These are phyloP conservation scores for Aphidoletes aphidimyza DNA, from an alignment of 2,888 invertebrate genomes.

Conservation along the genomic window DNA sequence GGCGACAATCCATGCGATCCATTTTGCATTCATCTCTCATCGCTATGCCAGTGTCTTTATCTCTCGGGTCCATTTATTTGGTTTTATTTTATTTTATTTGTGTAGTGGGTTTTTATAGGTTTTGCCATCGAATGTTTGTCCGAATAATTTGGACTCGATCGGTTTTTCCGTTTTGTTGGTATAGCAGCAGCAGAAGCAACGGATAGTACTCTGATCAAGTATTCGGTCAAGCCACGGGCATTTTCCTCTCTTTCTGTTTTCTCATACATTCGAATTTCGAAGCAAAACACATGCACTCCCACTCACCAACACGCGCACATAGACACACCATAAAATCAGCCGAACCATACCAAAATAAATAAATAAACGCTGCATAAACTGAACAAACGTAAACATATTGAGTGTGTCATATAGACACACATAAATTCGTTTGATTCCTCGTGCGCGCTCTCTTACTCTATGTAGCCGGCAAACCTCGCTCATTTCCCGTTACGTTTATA, in stretches of 20 bases:
- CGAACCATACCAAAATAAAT: not conserved
- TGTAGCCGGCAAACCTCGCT: too few relatives aligned
- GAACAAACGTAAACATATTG: slow-evolving; percentile 1
- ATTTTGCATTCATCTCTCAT: not conserved
- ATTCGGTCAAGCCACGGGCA: too few relatives aligned
- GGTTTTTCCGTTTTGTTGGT: too few relatives aligned
- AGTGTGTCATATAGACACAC: not conserved
- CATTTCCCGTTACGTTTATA: not conserved
- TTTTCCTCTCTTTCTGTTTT: too few relatives aligned
- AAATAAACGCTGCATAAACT: not conserved
- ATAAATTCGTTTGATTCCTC: not conserved
- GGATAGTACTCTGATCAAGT: too few relatives aligned
- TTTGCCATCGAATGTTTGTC: not conserved
- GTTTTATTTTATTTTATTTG: not conserved
- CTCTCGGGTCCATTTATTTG: slow-evolving; percentile 27
- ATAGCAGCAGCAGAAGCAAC: too few relatives aligned
- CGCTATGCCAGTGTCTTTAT: not conserved
- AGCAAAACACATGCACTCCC: too few relatives aligned
- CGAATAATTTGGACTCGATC: not conserved
- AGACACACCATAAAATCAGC: too few relatives aligned
- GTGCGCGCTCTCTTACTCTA: not conserved
- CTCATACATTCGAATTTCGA: too few relatives aligned
- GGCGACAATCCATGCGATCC: not conserved
- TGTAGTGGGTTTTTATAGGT: not conserved
- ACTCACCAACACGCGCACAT: too few relatives aligned